Conservation (phyloP, 2,888 invertebrate genomes). For the Philhelius pedissequus region DNA sequence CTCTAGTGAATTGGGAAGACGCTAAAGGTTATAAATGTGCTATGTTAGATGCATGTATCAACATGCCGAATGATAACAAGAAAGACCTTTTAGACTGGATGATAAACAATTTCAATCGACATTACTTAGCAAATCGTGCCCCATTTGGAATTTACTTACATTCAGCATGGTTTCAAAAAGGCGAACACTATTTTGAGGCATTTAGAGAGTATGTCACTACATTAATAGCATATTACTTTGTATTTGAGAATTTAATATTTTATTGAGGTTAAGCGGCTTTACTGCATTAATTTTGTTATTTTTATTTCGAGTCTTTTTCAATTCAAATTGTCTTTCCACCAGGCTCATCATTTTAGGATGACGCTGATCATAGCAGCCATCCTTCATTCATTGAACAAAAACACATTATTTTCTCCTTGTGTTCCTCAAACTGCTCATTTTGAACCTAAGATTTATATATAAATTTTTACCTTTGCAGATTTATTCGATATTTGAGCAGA, state of each 20-base stretch:
- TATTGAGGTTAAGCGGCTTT: background rate
- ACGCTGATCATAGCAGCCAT: no score
- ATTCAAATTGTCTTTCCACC: no score
- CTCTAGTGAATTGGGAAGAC: constrained; percentile 81
- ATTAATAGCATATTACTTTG: no score
- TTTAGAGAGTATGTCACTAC: constrained; percentile 76
- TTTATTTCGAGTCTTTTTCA: no score
- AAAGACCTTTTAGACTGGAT: constrained; percentile 81
- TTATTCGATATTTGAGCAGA: constrained; percentile 80
- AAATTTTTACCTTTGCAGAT: constrained; percentile 79
- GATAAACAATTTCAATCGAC: constrained; percentile 82
- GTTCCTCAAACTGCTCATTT: no score
- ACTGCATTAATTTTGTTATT: no score
- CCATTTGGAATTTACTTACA: constrained; percentile 85
- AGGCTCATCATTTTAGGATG: no score
- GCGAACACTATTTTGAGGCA: constrained; percentile 80
- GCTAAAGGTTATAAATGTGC: constrained; percentile 79
- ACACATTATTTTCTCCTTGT: no score
- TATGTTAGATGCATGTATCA: constrained; percentile 81
- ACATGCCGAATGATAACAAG: constrained; percentile 79
- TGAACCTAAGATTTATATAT: no score
- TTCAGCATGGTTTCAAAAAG: constrained; percentile 82
- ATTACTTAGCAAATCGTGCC: constrained; percentile 83
- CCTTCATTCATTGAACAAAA: no score
- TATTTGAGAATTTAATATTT: background rate